Percentiles rank a stretch among this genome's conserved stretches.
Evolutionary conservation across 2,113 vertebrate species (phyloP).

Genomic region (Nansenia antarctica): DNA sequence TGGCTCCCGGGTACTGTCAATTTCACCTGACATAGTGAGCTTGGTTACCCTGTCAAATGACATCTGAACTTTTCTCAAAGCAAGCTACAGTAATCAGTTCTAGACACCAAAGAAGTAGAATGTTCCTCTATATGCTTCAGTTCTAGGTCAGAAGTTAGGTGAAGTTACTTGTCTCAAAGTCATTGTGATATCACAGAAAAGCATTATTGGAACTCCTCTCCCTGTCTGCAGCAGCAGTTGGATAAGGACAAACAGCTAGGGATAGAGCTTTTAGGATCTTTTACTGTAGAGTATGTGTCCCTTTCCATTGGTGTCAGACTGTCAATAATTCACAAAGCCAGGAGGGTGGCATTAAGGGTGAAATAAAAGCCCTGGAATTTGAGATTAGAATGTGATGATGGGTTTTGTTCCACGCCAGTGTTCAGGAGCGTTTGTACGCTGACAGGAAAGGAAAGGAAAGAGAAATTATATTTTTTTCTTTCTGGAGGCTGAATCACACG

Average conservation of each 20-base stretch:
- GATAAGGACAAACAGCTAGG: conserved; percentile 47
- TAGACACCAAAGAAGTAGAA: conserved; percentile 56
- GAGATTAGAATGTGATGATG: conserved; percentile 74
- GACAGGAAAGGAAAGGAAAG: conserved; percentile 56
- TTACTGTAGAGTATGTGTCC: conserved; percentile 75
- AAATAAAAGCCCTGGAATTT: conserved; percentile 76
- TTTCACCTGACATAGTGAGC: conserved; percentile 51
- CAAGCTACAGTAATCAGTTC: conserved; percentile 5
- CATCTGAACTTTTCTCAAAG: background rate
- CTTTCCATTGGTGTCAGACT: conserved; percentile 72
- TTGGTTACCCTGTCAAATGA: background rate
- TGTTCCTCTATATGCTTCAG: conserved; percentile 35
- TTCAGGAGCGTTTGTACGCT: conserved; percentile 61
- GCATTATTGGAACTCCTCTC: conserved; percentile 51
- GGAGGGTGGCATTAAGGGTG: conserved; percentile 68
- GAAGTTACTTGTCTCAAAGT: conserved; percentile 43
- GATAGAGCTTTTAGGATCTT: conserved; percentile 70
- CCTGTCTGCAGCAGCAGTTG: conserved; percentile 53
- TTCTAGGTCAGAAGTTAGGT: conserved; percentile 51
- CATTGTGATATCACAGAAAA: conserved; percentile 45
- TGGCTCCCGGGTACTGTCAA: conserved; percentile 42
- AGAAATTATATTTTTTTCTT: conserved; percentile 52
- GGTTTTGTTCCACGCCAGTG: conserved; percentile 67
- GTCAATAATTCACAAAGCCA: conserved; percentile 78
- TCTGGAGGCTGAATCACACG: conserved; percentile 25